Evolutionary conservation across 2,797 vertebrate species (phyloP).

Genomic region (Sparus aurata): DNA sequence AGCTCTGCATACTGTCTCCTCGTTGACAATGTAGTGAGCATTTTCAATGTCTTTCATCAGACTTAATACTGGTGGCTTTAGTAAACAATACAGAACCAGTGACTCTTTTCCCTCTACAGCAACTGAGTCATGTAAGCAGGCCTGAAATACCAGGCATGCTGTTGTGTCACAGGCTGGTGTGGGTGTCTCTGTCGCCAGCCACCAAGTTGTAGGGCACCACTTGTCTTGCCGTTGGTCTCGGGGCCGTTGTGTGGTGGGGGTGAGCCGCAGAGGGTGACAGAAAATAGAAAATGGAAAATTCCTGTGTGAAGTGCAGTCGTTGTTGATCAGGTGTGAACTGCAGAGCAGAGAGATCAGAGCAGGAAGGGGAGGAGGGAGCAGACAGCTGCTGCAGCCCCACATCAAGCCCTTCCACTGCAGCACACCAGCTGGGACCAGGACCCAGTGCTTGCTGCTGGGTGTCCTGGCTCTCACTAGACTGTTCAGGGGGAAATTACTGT

Average conservation of each 20-base stretch:
- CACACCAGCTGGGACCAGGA: constrained; percentile 68
- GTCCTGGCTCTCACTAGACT: not conserved
- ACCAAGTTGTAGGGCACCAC: constrained; percentile 71
- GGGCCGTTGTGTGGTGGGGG: constrained; percentile 46
- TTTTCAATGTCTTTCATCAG: constrained; percentile 29
- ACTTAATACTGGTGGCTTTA: constrained; percentile 1
- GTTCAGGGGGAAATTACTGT: too few species aligned
- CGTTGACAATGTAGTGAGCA: not conserved
- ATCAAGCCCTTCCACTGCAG: constrained; percentile 48
- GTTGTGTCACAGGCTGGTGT: constrained; percentile 62
- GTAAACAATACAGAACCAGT: constrained; percentile 33
- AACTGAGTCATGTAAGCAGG: constrained; percentile 58
- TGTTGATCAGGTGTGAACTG: constrained; percentile 87
- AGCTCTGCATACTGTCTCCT: not conserved
- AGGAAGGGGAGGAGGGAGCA: constrained; percentile 65
- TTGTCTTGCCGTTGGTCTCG: constrained; percentile 71
- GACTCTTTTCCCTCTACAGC: constrained; percentile 44
- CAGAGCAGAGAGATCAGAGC: constrained; percentile 80
- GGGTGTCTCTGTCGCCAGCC: constrained; percentile 64
- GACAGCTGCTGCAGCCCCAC: constrained; percentile 79
- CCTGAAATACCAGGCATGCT: constrained; percentile 73
- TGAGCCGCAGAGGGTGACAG: constrained; percentile 61
- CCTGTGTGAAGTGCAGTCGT: constrained; percentile 87
- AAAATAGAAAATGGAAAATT: constrained; percentile 90
- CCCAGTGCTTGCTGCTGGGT: constrained; percentile 14